Evolutionary conservation across 2,797 vertebrate species (phyloP).

Genomic region (Typhlichthys subterraneus): DNA sequence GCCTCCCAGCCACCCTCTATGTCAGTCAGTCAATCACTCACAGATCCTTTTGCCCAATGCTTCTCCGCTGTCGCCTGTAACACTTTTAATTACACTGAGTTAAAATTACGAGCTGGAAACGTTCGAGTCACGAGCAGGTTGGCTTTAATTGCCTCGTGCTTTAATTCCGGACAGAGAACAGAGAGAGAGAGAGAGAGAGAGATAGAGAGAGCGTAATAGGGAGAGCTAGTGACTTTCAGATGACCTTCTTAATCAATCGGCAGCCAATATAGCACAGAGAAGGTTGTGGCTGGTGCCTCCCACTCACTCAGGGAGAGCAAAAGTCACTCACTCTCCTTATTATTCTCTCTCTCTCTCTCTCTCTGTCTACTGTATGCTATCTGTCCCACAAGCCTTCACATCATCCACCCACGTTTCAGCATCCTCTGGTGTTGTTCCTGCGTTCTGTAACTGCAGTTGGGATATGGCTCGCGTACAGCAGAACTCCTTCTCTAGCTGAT

Average conservation of each 20-base stretch:
- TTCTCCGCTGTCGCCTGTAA: constrained; percentile 48
- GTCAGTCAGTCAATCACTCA: constrained; percentile 46
- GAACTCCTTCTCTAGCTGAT: too few relatives aligned
- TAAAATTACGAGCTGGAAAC: constrained; percentile 74
- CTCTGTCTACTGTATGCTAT: too few relatives aligned
- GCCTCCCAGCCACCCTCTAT: not conserved
- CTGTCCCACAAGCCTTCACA: too few relatives aligned
- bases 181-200: constrained; percentile 5
- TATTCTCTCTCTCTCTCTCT: not conserved
- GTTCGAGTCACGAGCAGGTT: constrained; percentile 58
- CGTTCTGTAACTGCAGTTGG: too few relatives aligned
- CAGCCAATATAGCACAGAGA: constrained; percentile 51
- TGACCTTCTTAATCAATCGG: constrained; percentile 59
- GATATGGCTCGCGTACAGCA: too few relatives aligned
- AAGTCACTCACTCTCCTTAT: not conserved
- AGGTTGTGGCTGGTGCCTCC: too few relatives aligned
- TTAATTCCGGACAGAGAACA: constrained; percentile 64
- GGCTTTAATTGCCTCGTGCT: constrained; percentile 72
- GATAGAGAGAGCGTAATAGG: constrained; percentile 1
- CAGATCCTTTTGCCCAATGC: constrained; percentile 24
- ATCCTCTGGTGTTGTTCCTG: too few relatives aligned
- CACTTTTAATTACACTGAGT: constrained; percentile 75
- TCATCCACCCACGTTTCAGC: too few relatives aligned
- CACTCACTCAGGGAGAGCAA: too few relatives aligned
- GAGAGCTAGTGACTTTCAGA: constrained; percentile 46